phyloP scores from a whole-genome alignment of 2,797 vertebrate genomes.

The Chloroceryle inda region DNA sequence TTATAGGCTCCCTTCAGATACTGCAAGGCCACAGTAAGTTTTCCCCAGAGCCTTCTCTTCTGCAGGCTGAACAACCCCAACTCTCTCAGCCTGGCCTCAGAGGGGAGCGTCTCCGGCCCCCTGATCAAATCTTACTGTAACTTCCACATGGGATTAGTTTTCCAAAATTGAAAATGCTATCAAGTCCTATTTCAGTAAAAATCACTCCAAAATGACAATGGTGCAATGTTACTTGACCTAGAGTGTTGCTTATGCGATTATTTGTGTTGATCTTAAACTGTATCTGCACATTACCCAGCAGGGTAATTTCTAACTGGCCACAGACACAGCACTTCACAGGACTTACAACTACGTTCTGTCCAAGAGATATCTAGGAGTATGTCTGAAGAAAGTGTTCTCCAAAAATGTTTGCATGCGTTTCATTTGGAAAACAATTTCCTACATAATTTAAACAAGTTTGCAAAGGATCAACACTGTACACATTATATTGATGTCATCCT shows the following conservation, averaged over 20 bases:
- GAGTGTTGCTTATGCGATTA: background rate
- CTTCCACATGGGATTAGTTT: background rate
- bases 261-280: background rate
- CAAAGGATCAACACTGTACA: background rate
- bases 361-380: background rate
- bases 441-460: background rate
- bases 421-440: background rate
- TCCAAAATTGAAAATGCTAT: background rate
- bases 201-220: background rate
- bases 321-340: background rate
- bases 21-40: background rate
- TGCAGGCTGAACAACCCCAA: background rate
- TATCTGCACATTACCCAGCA: background rate
- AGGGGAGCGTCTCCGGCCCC: background rate
- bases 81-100: background rate
- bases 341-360: background rate
- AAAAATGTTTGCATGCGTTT: background rate
- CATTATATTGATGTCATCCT: background rate
- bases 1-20: background rate
- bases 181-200: background rate
- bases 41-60: accelerated
- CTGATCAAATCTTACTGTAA: background rate
- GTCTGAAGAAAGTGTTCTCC: background rate
- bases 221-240: background rate
- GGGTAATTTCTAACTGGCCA: background rate